Evolutionary conservation across 92 coral and sea anemone species (phyloP).

Genomic region (Desmophyllum pertusum): DNA sequence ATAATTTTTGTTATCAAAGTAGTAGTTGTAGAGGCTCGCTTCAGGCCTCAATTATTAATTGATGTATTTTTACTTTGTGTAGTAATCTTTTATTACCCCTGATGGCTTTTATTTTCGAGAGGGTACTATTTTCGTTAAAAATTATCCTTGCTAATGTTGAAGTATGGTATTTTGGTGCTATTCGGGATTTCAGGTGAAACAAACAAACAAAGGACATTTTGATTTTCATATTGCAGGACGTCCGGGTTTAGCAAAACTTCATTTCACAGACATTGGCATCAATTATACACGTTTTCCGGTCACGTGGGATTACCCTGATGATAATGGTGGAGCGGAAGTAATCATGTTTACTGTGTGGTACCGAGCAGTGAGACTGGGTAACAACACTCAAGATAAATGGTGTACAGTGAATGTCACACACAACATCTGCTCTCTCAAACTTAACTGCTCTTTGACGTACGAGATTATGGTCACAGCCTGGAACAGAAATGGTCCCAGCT

Average conservation of each 20-base stretch:
- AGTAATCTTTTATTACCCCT: no score
- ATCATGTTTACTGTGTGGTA: conserved; percentile 23
- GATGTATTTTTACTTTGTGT: no score
- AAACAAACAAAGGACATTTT: not conserved
- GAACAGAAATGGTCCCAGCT: conserved; percentile 33
- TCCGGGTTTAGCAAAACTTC: conserved; percentile 12
- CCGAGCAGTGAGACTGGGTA: not conserved
- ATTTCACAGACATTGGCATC: not conserved
- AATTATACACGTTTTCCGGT: not conserved
- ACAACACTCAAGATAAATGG: conserved; percentile 3
- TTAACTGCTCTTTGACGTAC: conserved; percentile 15
- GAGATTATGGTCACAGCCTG: conserved; percentile 43
- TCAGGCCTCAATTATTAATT: no score
- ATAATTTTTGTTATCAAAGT: no score
- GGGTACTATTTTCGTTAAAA: no score
- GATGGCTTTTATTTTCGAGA: no score
- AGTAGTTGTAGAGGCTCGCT: no score
- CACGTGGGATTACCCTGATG: conserved; percentile 20
- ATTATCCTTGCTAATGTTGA: no score
- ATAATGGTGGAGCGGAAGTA: conserved; percentile 12
- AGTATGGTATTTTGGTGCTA: no score
- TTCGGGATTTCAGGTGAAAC: no score
- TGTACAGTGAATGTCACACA: conserved; percentile 8
- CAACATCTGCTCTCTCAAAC: not conserved
- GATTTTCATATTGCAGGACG: not conserved